Conservation (phyloP, 2,888 invertebrate species). For the Lycocerus yunnanus region DNA sequence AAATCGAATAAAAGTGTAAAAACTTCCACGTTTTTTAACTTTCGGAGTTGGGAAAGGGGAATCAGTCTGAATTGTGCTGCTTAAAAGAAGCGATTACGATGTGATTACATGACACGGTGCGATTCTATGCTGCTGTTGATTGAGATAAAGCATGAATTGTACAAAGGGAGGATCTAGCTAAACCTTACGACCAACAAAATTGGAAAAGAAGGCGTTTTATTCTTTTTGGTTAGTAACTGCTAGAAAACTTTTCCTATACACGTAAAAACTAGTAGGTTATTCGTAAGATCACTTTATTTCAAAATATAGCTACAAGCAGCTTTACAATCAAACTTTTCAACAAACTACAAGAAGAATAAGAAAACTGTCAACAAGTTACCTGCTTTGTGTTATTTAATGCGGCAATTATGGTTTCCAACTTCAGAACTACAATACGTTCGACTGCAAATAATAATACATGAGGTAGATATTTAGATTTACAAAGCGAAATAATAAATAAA, state of each 20-base stretch:
- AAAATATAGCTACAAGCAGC: slow-evolving; percentile 1
- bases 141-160: slow-evolving; percentile 25
- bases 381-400: background rate
- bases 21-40: slow-evolving; percentile 3
- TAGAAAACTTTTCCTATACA: slow-evolving; percentile 8
- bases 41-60: background rate
- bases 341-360: background rate
- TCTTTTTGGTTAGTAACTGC: slow-evolving; percentile 19
- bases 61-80: background rate
- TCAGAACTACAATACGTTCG: background rate
- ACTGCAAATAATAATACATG: background rate
- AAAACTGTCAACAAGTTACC: background rate
- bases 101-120: slow-evolving; percentile 24
- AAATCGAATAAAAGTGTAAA: slow-evolving; percentile 3
- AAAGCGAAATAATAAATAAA: background rate
- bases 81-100: slow-evolving; percentile 13
- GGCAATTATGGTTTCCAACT: background rate
- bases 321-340: slow-evolving; percentile 3
- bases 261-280: slow-evolving; percentile 9
- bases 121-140: slow-evolving; percentile 23
- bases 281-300: slow-evolving; percentile 16
- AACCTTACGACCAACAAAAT: slow-evolving; percentile 20
- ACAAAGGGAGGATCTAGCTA: slow-evolving; percentile 24
- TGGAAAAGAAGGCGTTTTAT: slow-evolving; percentile 21
- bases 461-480: background rate